phyloP scores from a whole-genome alignment of 1,140 invertebrate species.

The Papilio machaon region DNA sequence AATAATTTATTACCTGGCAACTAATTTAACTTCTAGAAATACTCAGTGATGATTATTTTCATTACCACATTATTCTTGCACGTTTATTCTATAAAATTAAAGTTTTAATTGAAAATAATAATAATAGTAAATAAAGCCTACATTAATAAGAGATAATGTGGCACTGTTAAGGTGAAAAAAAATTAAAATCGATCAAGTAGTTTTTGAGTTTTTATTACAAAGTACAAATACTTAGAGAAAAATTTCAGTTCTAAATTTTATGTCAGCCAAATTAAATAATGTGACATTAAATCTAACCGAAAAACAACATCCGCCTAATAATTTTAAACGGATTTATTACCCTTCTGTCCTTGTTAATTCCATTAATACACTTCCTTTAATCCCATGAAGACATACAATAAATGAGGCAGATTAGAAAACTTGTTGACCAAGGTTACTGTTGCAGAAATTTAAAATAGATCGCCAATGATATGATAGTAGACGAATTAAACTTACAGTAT shows the following conservation, averaged over 20 bases:
- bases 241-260: neutral
- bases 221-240: too few species aligned
- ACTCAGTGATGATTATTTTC: neutral
- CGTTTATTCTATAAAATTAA: too few species aligned
- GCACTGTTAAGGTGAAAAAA: too few species aligned
- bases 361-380: slow-evolving; percentile 34
- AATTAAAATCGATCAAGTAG: too few species aligned
- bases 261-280: slow-evolving; percentile 12
- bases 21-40: neutral
- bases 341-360: neutral
- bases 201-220: too few species aligned
- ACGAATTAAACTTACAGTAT: neutral
- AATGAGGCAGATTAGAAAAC: slow-evolving; percentile 20
- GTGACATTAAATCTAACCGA: neutral
- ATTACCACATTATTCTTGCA: neutral
- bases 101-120: too few species aligned
- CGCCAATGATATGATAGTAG: neutral
- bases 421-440: slow-evolving; percentile 20
- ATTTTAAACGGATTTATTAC: slow-evolving; percentile 13
- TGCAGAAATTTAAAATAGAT: neutral
- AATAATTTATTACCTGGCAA: slow-evolving; percentile 3
- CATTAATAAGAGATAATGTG: too few species aligned
- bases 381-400: slow-evolving; percentile 13
- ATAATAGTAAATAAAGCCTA: too few species aligned
- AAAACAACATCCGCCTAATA: slow-evolving; percentile 15